Conservation (phyloP, 2,888 invertebrate species). For the Mythimna loreyi region DNA sequence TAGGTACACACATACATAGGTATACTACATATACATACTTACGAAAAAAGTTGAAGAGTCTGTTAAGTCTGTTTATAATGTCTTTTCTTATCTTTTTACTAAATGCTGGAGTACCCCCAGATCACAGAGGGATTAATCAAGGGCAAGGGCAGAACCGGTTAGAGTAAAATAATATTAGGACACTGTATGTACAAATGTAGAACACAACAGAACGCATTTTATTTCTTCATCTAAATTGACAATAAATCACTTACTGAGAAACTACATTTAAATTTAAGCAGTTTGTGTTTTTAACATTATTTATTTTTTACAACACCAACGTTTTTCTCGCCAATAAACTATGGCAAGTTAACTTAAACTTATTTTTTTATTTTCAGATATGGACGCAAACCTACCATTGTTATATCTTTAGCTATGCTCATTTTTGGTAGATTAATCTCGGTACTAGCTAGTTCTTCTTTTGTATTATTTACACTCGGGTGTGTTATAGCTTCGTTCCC, state of each 20-base stretch:
- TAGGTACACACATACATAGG: background rate
- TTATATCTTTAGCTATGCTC: constrained; percentile 72
- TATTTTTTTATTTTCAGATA: constrained; percentile 72
- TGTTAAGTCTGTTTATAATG: too few species aligned
- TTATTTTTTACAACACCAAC: background rate
- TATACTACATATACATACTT: background rate
- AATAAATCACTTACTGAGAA: too few species aligned
- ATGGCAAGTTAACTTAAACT: background rate
- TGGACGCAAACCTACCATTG: constrained; percentile 77
- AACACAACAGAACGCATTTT: background rate
- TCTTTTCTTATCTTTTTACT: background rate
- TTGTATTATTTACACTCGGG: constrained; percentile 72
- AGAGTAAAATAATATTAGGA: background rate
- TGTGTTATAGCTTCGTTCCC: constrained; percentile 76
- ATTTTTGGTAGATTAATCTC: constrained; percentile 75
- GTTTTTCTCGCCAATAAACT: background rate
- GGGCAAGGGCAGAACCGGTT: too few species aligned
- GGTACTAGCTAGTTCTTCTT: constrained; percentile 73
- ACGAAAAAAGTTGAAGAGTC: background rate
- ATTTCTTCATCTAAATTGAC: too few species aligned
- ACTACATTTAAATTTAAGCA: too few species aligned
- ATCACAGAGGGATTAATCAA: too few species aligned
- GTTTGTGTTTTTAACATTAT: background rate
- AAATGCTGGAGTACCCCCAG: too few species aligned
- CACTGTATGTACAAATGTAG: background rate